phyloP scores from a whole-genome alignment of 2,113 vertebrate species.

The Tinamus guttatus region DNA sequence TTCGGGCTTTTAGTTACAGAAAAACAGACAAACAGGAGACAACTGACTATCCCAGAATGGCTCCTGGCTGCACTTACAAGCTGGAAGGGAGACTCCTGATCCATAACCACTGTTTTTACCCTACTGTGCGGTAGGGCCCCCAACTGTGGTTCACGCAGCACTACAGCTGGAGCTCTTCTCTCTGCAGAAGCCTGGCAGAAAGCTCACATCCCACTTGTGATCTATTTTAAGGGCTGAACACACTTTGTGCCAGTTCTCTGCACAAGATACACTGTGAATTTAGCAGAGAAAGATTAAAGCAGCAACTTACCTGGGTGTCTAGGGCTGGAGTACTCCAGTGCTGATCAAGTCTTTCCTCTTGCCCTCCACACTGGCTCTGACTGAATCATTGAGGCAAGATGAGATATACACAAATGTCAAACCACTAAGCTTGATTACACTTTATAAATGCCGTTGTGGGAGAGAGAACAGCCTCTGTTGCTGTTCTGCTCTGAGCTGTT shows the following conservation, averaged over 20 bases:
- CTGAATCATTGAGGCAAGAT: background rate
- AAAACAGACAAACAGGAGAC: background rate
- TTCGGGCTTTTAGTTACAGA: background rate
- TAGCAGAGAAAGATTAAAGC: background rate
- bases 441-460: background rate
- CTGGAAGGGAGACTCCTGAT: background rate
- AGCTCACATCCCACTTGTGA: background rate
- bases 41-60: too few species aligned
- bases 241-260: background rate
- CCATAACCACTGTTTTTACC: background rate
- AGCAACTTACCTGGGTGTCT: background rate
- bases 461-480: background rate
- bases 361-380: background rate
- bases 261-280: background rate
- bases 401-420: background rate
- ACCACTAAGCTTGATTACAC: background rate
- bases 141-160: background rate
- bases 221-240: background rate
- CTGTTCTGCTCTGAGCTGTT: too few species aligned
- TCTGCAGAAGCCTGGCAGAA: background rate
- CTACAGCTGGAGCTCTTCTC: background rate
- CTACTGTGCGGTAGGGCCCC: too few species aligned
- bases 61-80: background rate
- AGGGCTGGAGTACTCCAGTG: background rate
- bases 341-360: background rate